Conservation (phyloP, 2,888 invertebrate genomes). For the Stegana nigrithorax region DNA sequence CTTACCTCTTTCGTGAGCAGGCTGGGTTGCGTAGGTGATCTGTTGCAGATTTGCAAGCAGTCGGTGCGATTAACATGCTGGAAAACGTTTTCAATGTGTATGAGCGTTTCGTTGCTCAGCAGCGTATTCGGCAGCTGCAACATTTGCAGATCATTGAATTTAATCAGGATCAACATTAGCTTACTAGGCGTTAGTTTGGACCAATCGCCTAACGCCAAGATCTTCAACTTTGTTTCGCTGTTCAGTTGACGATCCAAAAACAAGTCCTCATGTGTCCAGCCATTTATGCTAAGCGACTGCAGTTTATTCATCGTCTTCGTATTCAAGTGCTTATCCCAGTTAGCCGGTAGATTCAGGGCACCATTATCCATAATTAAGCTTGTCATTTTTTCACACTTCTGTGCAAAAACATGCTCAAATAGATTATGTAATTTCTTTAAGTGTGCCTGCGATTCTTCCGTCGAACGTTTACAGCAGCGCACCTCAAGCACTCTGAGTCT, state of each 20-base stretch:
- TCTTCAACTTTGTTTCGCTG: neutral
- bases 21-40: too few species aligned
- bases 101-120: too few species aligned
- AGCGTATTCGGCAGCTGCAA: neutral
- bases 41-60: too few species aligned
- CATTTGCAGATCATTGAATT: neutral
- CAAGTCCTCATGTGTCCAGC: neutral
- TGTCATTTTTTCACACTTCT: neutral
- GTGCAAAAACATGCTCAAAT: neutral
- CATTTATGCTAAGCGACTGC: neutral
- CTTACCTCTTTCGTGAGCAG: too few species aligned
- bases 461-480: neutral
- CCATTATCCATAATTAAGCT: neutral
- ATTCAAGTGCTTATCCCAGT: neutral
- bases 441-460: neutral
- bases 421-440: neutral
- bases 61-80: too few species aligned
- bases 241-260: neutral
- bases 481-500: neutral
- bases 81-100: too few species aligned
- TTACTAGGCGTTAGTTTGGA: neutral
- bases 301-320: neutral
- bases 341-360: neutral
- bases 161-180: neutral
- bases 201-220: neutral